Conservation (phyloP, 2,113 vertebrate species). For the Corythaeola cristata region DNA sequence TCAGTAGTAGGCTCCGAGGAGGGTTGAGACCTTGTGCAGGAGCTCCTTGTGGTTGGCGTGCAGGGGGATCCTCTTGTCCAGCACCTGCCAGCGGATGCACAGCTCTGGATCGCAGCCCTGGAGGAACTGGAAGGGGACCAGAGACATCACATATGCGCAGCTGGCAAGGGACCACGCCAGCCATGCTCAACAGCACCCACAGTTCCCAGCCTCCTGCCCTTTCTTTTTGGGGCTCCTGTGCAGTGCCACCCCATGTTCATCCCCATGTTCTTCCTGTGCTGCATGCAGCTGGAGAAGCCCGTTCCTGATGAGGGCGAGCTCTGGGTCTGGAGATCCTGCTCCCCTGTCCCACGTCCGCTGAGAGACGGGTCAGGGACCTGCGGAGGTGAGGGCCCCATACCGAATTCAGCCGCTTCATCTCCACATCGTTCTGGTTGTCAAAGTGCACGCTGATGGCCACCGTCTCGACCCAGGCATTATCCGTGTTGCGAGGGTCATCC, state of each 20-base stretch:
- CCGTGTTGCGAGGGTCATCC: conserved; percentile 90
- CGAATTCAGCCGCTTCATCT: conserved; percentile 75
- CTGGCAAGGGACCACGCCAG: rapidly evolving
- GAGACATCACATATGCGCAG: rapidly evolving
- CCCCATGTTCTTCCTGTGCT: background rate
- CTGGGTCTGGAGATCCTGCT: background rate
- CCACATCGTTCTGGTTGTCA: conserved; percentile 49
- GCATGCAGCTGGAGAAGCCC: background rate
- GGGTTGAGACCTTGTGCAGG: conserved; percentile 74
- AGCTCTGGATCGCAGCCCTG: background rate
- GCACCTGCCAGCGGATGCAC: conserved; percentile 82
- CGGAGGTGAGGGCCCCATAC: background rate
- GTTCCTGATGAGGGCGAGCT: no score
- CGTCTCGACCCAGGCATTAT: conserved; percentile 91
- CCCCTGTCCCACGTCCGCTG: rapidly evolving
- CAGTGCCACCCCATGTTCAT: background rate
- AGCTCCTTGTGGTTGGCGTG: conserved; percentile 79
- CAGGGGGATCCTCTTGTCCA: conserved; percentile 78
- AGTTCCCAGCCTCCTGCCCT: background rate
- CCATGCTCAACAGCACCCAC: background rate
- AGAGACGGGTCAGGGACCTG: rapidly evolving
- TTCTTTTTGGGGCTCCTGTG: background rate
- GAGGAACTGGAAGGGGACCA: conserved; percentile 64
- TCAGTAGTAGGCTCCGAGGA: conserved; percentile 79
- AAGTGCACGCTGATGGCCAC: conserved; percentile 86